Base-by-base conservation (phyloP, 2,113 vertebrate species). In the Elachura formosa region DNA sequence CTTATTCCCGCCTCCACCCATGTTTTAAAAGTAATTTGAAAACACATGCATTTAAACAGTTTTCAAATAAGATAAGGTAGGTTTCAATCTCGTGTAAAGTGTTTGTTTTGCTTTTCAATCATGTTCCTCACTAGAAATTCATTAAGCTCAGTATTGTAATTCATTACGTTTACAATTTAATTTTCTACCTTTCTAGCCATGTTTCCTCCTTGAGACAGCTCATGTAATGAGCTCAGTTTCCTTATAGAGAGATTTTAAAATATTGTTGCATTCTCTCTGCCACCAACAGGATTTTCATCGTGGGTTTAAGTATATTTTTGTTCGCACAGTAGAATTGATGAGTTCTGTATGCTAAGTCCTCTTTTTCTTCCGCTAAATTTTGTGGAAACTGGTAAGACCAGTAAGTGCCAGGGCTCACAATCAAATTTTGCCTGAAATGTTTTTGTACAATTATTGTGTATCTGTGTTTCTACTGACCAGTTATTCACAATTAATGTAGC, bases 1-100 rank as follows among this genome's bases (percentile, higher is more conserved):
- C 3, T n/a, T 40, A 23, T 40, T 24, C 23, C 6, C 10, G 7
- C 3, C 4, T 5, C 2, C 6, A 6, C 6, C 1, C 0, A 63
- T 51, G 6, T 40, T 67, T 63, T 21, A 61, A 56, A 92, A 75
- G 41, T 18, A 2, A 12, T 33, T 73, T 12, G 18, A 74, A 67
- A n/a, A 6, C 6, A 36, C 3, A 40, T 7, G 1, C 40, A 40
- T 48, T 72, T n/a, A 21, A 41, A 21, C 3, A 15, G 10, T 73
- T 75, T 82, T 51, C 8, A 58, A 43, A 43, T 14, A 14, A 43
- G 8, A 12, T 16, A 25, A 1, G 4, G 9, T 22, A 56, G 14
- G 8, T 14, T 31, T 6, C 58, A 41, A 54, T 49, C 11, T 16
- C 19, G 10, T 13, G 10, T 26, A 9, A 74, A 63, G 12, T 23